Base-by-base conservation (phyloP, 2,797 vertebrate genomes). In the Intellagama lesueurii region DNA sequence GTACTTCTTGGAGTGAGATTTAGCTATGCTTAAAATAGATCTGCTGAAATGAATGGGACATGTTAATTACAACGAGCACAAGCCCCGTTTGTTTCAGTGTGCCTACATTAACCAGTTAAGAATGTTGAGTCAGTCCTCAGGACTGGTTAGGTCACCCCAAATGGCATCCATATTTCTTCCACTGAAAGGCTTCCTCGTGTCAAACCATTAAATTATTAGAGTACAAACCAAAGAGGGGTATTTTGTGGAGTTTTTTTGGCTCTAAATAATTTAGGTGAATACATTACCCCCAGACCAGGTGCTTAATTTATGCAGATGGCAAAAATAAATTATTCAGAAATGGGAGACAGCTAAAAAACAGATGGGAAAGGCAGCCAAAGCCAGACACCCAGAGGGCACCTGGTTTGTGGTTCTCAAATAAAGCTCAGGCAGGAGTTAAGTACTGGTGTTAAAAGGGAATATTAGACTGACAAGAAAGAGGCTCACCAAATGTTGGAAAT, bases 231-330 rank as follows among this genome's bases (percentile, higher is more conserved):
- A 83, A 40, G 32, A 87, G 35, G 49, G 26, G 75, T 40, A 11
- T 81, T 40, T n/a, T 44, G 12, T 28, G 24, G 35, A 1, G 40
- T 4, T 14, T 22, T 97, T 96, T 97, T 95, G 93, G 94, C 92
- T 93, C 93, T 98, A 94, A 98, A 98, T 98, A 97, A 98, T 98
- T 98, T 95, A 98, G 92, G 92, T 88, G 95, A 95, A 95, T 96
- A 94, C 94, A 94, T 98, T 96, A 97, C 96, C 96, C 95, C 95
- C 95, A 93, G 95, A 97, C 97, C 97, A 98, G 97, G 97, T 98
- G 97, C 97, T 95, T 93, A 94, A 94, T 97, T 96, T 96, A 97
- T 97, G 95, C 97, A 98, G 97, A 98, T 98, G 98, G 97, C 91
- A 82, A 90, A 96, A 94, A 96, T 98, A 95, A 97, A 98, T 98